Evolutionary conservation across 2,113 vertebrate species (phyloP).

Genomic region (Pterophyllum scalare): DNA sequence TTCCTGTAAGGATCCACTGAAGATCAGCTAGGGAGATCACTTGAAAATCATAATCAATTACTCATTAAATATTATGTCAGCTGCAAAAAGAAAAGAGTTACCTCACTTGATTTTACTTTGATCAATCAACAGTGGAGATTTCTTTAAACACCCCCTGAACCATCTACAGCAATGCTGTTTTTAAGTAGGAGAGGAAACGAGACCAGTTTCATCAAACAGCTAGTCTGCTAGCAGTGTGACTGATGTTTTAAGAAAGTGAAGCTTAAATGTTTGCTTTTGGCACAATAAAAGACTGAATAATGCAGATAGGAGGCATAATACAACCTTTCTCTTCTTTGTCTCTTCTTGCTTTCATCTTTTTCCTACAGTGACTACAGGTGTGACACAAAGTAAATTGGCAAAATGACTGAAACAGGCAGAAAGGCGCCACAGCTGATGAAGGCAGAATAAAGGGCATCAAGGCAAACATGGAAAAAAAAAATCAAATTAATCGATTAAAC

Average conservation of each 20-base stretch:
- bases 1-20: background rate
- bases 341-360: background rate
- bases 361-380: conserved; percentile 13
- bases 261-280: background rate
- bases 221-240: background rate
- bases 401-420: conserved; percentile 27
- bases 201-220: background rate
- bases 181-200: background rate
- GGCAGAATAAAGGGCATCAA: conserved; percentile 9
- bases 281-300: background rate
- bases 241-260: background rate
- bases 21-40: background rate
- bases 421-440: background rate
- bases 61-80: background rate
- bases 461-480: conserved; percentile 28
- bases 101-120: background rate
- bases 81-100: background rate
- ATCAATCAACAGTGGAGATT: background rate
- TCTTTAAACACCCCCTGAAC: background rate
- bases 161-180: background rate
- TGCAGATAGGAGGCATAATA: background rate
- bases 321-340: background rate
- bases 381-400: conserved; percentile 22
- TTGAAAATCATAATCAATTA: background rate
- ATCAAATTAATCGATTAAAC: conserved; percentile 48